These are phyloP conservation scores for Gobiocypris rarus DNA, from an alignment of 2,113 vertebrate species.

Conservation along the genomic window DNA sequence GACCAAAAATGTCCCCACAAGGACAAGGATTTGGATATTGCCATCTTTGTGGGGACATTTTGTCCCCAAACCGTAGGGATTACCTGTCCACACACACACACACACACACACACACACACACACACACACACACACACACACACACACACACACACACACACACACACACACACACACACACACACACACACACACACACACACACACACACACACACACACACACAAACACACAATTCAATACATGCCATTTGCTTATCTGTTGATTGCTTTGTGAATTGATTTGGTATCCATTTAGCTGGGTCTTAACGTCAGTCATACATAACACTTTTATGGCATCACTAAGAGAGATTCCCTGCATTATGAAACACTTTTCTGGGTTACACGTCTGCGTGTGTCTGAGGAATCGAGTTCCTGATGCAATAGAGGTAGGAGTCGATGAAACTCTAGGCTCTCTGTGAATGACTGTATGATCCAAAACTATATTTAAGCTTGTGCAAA, in stretches of 20 bases:
- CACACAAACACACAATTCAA: not conserved
- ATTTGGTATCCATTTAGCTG: conserved; percentile 19
- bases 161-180: not conserved
- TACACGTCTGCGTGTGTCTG: conserved; percentile 2
- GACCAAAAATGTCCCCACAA: too few species aligned
- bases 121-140: too few species aligned
- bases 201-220: too few species aligned
- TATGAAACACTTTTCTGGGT: conserved; percentile 1
- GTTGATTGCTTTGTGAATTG: conserved; percentile 12
- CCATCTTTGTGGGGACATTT: too few species aligned
- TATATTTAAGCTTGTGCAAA: not conserved
- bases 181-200: too few species aligned
- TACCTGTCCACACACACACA: too few species aligned
- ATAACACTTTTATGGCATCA: conserved; percentile 18
- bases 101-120: too few species aligned
- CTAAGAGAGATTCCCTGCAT: conserved; percentile 15
- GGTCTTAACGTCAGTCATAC: not conserved
- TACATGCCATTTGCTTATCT: conserved; percentile 35
- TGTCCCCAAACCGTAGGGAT: too few species aligned
- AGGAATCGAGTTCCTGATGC: conserved; percentile 58
- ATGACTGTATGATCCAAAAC: conserved; percentile 10
- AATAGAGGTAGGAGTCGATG: conserved; percentile 55
- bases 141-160: too few species aligned
- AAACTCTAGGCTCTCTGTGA: conserved; percentile 46
- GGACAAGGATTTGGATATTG: too few species aligned